Percentiles rank a stretch among this genome's conserved stretches.
Evolutionary conservation across 1,140 invertebrate species (phyloP).

Genomic region (Trichonephila inaurata): DNA sequence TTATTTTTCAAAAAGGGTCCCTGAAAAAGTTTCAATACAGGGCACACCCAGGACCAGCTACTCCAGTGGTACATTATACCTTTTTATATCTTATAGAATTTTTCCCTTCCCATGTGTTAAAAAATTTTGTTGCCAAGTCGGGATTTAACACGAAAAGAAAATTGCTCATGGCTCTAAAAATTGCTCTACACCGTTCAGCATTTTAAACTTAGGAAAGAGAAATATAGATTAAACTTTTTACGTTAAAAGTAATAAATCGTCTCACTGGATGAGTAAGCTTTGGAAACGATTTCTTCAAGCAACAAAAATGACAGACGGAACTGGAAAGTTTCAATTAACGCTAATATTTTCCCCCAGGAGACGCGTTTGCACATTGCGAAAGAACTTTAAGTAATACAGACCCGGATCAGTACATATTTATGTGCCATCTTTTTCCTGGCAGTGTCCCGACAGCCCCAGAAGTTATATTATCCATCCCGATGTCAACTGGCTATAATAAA

Average conservation of each 20-base stretch:
- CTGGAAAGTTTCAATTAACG: neutral
- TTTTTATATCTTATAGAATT: too few species aligned
- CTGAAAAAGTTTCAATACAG: too few species aligned
- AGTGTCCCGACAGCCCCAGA: neutral
- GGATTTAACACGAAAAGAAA: neutral
- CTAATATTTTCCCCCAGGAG: neutral
- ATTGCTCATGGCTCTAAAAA: neutral
- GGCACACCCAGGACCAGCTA: too few species aligned
- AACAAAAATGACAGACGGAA: neutral
- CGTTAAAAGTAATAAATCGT: too few species aligned
- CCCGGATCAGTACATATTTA: neutral
- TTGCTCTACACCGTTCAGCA: too few species aligned
- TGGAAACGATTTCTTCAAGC: too few species aligned
- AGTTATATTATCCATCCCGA: neutral
- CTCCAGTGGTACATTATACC: too few species aligned
- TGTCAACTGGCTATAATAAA: neutral
- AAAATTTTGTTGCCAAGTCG: neutral
- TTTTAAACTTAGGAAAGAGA: too few species aligned
- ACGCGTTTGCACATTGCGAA: neutral
- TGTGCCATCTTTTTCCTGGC: slow-evolving; percentile 16
- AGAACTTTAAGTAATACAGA: neutral
- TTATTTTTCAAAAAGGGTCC: too few species aligned
- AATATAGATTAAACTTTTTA: too few species aligned
- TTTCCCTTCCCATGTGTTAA: neutral
- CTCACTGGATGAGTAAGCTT: too few species aligned